A percentile compares a stretch with the other conserved stretches of the same genome.
Evolutionary conservation across 2,797 vertebrate species (phyloP).

Genomic region (Trichosurus vulpecula): DNA sequence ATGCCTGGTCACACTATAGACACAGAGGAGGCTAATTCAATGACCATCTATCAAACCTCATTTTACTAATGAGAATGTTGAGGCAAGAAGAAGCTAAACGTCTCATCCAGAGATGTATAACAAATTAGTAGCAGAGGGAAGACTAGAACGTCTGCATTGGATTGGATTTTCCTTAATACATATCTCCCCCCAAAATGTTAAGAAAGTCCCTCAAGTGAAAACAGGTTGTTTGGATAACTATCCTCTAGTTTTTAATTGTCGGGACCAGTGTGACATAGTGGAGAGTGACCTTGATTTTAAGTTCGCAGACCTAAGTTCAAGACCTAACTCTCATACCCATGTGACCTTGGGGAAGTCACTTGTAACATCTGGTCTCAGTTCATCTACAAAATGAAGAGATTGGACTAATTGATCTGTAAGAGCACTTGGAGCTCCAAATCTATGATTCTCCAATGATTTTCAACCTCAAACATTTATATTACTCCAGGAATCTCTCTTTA

Average conservation of each 20-base stretch:
- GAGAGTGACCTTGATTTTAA: not conserved
- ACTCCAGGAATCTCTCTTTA: not conserved
- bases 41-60: not conserved
- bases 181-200: not conserved
- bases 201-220: not conserved
- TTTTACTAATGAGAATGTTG: not conserved
- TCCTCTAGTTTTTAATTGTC: not conserved
- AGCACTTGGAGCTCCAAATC: not conserved
- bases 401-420: not conserved
- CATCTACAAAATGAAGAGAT: not conserved
- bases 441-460: not conserved
- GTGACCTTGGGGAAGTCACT: not conserved
- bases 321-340: not conserved
- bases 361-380: not conserved
- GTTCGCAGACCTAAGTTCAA: not conserved
- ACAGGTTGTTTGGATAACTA: not conserved
- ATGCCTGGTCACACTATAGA: not conserved
- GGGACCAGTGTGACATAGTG: not conserved
- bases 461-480: not conserved
- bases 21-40: not conserved
- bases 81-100: not conserved
- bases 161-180: not conserved
- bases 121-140: not conserved
- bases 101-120: not conserved
- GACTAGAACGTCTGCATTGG: not conserved